Evolutionary conservation across 2,888 invertebrate species (phyloP), one percentile per base, ranked within the genome.

Genomic region (Brassicogethes aeneus): DNA sequence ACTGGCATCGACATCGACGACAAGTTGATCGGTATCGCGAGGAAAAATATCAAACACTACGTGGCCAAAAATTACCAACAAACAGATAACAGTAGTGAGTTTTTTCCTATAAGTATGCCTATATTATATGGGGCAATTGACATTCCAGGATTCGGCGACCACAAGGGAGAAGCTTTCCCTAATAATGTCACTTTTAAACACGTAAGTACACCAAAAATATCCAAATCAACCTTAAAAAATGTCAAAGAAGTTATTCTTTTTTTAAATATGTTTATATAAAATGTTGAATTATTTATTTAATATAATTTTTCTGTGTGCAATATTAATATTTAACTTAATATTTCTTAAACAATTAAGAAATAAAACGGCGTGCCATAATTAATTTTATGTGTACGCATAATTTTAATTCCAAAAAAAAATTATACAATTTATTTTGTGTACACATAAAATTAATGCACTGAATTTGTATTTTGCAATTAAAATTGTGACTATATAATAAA

Each of bases 1-100:
- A 76, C 88, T 41, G 99, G 97, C 43, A 83, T 97, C 52, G 97
- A 99, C 65, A 96, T 99, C 54, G 97, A 99, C 71, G 76, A 80
- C 15, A 80, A 82, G 53, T 75, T 99, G 51, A 85, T 97, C 51
- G 71, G 75, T 37, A 76, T 79, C 38, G 88, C 88, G 1, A 71
- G 81, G 39, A 82, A 80, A 60, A 86, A 86, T 60, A 72, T 87
- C 37, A 74, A 79, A 43, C 77, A 84, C 64, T 85, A 84, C 61
- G 72, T 81, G 39, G 75, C 5, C 5, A 23, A 23, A 23, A 10
- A 23, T 5, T 10, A 10, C 23, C 10, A 5, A 16, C 42, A 43
- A 35, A 40, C 30, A 7, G 10, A 10, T 12, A 36, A 15, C 61
- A 65, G 62, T 62, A 66, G 68, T 65, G 68, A 69, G 66, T 76